Percentiles rank a stretch among this genome's conserved stretches.
Evolutionary conservation across 2,888 invertebrate species (phyloP).

Genomic region (Heteropelma amictum): DNA sequence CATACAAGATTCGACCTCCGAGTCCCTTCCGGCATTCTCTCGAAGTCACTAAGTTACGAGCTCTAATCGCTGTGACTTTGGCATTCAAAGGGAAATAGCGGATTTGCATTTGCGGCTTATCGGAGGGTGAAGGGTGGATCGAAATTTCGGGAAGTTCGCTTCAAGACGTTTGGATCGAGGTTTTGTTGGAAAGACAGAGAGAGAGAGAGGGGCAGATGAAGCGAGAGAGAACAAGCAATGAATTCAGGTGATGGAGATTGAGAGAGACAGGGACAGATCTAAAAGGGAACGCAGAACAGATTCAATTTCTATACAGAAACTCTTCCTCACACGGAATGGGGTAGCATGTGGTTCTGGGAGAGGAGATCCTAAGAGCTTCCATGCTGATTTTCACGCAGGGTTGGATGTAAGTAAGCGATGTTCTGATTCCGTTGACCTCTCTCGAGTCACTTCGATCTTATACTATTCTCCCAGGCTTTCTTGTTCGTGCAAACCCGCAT

Average conservation of each 20-base stretch:
- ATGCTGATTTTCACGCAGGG: conserved; percentile 55
- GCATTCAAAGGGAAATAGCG: conserved; percentile 66
- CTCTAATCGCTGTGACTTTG: conserved; percentile 66
- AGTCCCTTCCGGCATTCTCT: conserved; percentile 54
- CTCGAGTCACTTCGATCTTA: conserved; percentile 22
- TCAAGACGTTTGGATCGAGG: conserved; percentile 46
- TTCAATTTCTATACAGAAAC: conserved; percentile 43
- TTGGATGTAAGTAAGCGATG: conserved; percentile 37
- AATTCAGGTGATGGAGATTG: conserved; percentile 28
- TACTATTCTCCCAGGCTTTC: conserved; percentile 38
- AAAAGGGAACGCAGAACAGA: conserved; percentile 42
- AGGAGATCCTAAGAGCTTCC: conserved; percentile 47
- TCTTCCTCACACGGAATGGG: conserved; percentile 49
- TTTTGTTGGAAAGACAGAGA: conserved; percentile 24
- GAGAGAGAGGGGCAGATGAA: not conserved
- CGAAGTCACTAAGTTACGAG: conserved; percentile 66
- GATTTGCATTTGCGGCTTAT: conserved; percentile 67
- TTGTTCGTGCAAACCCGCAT: conserved; percentile 22
- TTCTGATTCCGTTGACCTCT: conserved; percentile 38
- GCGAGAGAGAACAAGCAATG: not conserved
- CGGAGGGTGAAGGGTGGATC: conserved; percentile 42
- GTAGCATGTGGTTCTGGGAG: conserved; percentile 23
- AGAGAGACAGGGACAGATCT: conserved; percentile 21
- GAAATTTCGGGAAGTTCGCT: conserved; percentile 56
- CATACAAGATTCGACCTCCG: conserved; percentile 46